Conservation (phyloP, 1,140 invertebrate species). For the Meloidogyne chitwoodi region DNA sequence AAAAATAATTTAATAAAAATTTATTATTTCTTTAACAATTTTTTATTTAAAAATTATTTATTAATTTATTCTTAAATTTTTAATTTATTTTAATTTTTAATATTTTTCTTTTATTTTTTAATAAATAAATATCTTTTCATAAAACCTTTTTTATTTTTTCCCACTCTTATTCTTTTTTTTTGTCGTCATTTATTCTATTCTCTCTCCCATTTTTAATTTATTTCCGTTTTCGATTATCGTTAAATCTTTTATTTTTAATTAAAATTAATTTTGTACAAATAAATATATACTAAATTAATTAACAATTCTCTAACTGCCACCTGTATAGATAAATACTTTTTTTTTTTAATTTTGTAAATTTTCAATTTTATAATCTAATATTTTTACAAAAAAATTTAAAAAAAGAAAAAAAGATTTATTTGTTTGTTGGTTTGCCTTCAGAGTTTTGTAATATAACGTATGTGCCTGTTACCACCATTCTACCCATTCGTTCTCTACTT, state of each 20-base stretch:
- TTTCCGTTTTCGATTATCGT: not conserved
- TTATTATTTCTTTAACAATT: no score
- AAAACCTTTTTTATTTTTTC: no score
- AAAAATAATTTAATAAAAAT: no score
- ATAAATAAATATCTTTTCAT: no score
- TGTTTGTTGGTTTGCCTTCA: not conserved
- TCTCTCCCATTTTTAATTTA: not conserved
- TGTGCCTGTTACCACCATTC: not conserved
- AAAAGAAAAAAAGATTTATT: not conserved
- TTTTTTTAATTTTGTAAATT: no score
- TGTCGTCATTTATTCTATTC: not conserved
- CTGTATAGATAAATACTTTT: no score
- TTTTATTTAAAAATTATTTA: no score
- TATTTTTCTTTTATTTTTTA: no score
- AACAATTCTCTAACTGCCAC: not conserved
- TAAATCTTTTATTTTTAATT: not conserved
- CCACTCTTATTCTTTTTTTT: not conserved
- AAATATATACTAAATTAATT: not conserved
- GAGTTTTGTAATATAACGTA: not conserved
- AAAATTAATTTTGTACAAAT: not conserved
- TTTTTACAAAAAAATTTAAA: no score
- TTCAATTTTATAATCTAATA: not conserved
- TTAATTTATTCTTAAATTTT: no score
- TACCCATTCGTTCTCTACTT: no score
- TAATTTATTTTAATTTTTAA: no score